Percentiles rank a stretch among this genome's conserved stretches.
Conservation (phyloP, 1,140 invertebrate genomes). For the Frieseomelitta varia region DNA sequence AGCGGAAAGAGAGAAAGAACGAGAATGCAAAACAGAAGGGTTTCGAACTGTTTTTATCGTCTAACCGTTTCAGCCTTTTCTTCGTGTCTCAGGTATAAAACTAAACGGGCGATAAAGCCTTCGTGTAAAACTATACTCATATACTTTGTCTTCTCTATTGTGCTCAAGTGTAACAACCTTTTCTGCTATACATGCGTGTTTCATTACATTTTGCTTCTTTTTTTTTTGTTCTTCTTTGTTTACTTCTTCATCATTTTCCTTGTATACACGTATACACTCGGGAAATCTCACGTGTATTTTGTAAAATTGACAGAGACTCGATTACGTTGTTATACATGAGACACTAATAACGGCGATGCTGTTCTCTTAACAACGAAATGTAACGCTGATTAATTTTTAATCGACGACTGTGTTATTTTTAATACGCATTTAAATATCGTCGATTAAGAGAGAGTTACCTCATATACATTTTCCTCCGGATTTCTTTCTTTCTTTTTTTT, state of each 20-base stretch:
- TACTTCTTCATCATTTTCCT: conserved; percentile 1
- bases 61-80: conserved; percentile 60
- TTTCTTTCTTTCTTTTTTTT: not conserved
- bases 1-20: conserved; percentile 35
- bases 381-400: conserved; percentile 43
- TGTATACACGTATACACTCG: conserved; percentile 41
- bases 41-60: conserved; percentile 54
- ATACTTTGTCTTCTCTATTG: conserved; percentile 66
- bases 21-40: conserved; percentile 30
- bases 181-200: conserved; percentile 51
- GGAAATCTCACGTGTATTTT: conserved; percentile 8
- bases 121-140: conserved; percentile 67
- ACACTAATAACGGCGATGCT: conserved; percentile 56
- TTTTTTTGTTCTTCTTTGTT: conserved; percentile 2
- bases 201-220: conserved; percentile 9
- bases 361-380: conserved; percentile 42
- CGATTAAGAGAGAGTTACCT: conserved; percentile 13
- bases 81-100: conserved; percentile 67
- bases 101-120: conserved; percentile 60
- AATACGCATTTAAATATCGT: conserved; percentile 32
- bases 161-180: conserved; percentile 58
- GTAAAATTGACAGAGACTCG: conserved; percentile 57
- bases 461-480: not conserved
- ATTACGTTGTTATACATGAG: conserved; percentile 67
- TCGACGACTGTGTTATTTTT: conserved; percentile 58